A percentile compares a stretch with the other conserved stretches of the same genome.
Conservation (phyloP, 2,797 vertebrate species). For the Helicolenus hilgendorfi region DNA sequence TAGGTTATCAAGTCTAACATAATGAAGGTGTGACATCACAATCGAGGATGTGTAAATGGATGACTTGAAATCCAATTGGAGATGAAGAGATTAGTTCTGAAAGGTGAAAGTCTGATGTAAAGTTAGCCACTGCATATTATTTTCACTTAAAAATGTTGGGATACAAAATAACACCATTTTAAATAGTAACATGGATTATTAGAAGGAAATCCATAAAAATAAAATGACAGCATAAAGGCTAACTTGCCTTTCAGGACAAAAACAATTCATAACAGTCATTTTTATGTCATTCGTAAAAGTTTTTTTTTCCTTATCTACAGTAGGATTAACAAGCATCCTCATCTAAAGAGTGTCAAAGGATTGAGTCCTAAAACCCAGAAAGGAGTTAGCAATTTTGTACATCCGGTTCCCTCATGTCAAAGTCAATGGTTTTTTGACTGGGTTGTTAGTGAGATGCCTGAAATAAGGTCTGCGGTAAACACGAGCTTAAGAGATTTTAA, state of each 20-base stretch:
- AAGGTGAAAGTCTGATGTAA: neutral
- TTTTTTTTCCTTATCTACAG: too few relatives aligned
- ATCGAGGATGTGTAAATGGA: neutral
- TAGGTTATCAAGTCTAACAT: neutral
- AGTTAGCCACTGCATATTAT: neutral
- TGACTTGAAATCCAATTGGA: neutral
- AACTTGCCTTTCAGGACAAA: neutral
- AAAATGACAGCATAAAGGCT: neutral
- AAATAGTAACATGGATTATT: neutral
- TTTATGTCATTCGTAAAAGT: neutral
- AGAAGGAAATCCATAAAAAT: neutral
- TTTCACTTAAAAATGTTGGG: neutral
- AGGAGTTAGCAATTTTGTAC: too few relatives aligned
- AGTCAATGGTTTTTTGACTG: too few relatives aligned
- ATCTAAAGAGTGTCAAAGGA: too few relatives aligned
- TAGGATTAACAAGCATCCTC: neutral
- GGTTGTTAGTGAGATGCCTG: too few relatives aligned
- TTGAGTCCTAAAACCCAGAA: too few relatives aligned
- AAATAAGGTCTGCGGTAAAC: too few relatives aligned
- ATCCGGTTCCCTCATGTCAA: too few relatives aligned
- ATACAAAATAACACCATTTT: neutral
- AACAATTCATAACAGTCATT: neutral
- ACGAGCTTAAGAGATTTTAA: too few relatives aligned
- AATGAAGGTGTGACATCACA: neutral
- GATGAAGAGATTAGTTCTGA: neutral